A percentile compares a stretch with the other conserved stretches of the same genome.
These are phyloP conservation scores for Metellina segmentata DNA, from an alignment of 2,888 invertebrate genomes.

Conservation along the genomic window DNA sequence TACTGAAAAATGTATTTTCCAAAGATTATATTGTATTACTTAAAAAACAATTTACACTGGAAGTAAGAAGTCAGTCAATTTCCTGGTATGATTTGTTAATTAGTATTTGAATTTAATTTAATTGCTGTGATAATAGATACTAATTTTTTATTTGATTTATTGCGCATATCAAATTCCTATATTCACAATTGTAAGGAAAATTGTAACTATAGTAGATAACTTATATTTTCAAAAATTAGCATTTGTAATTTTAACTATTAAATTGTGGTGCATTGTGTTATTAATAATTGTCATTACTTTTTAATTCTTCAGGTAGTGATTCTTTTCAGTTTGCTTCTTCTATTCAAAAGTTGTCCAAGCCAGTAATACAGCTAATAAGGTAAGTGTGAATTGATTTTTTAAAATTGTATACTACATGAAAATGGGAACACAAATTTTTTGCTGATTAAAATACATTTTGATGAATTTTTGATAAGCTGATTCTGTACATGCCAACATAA, in stretches of 20 bases:
- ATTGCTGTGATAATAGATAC: background rate
- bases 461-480: too few relatives aligned
- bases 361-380: conserved; percentile 51
- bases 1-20: too few relatives aligned
- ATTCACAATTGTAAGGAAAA: background rate
- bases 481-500: too few relatives aligned
- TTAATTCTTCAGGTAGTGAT: conserved; percentile 18
- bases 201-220: background rate
- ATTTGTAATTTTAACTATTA: background rate
- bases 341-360: conserved; percentile 43
- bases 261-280: too few relatives aligned
- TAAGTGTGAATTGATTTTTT: background rate
- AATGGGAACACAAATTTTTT: background rate
- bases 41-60: too few relatives aligned
- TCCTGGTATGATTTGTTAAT: too few relatives aligned
- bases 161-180: too few relatives aligned
- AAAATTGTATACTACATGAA: background rate
- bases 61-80: too few relatives aligned
- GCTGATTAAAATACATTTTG: too few relatives aligned
- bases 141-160: background rate
- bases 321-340: conserved; percentile 46
- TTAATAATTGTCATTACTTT: background rate
- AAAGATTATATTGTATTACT: too few relatives aligned
- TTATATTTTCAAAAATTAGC: background rate
- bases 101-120: background rate